Percentiles rank a stretch among this genome's conserved stretches.
Conservation (phyloP, 2,888 invertebrate genomes). For the Protodeltote pygarga region DNA sequence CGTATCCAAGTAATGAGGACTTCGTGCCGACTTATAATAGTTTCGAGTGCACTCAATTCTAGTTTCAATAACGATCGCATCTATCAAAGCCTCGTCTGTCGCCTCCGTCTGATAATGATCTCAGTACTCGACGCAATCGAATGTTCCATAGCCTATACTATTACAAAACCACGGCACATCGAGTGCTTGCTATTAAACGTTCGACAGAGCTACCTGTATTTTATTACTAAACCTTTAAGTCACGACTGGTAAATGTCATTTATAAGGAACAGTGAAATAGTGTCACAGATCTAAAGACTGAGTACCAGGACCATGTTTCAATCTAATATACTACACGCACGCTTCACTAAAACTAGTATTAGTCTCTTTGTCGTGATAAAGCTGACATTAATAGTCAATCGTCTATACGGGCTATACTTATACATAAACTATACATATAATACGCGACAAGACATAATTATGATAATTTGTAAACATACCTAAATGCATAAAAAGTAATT, state of each 20-base stretch:
- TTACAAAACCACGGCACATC: slow-evolving; percentile 30
- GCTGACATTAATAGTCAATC: too few relatives aligned
- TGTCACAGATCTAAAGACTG: slow-evolving; percentile 13
- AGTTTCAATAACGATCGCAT: slow-evolving; percentile 18
- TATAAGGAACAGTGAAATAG: slow-evolving; percentile 14
- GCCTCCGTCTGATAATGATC: slow-evolving; percentile 36
- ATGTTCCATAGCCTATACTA: slow-evolving; percentile 32
- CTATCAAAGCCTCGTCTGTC: slow-evolving; percentile 22
- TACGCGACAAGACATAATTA: slow-evolving; percentile 4
- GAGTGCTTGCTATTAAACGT: slow-evolving; percentile 12
- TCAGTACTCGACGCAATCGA: slow-evolving; percentile 17
- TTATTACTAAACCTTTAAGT: slow-evolving; percentile 19
- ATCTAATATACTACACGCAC: neutral
- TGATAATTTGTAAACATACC: slow-evolving; percentile 5
- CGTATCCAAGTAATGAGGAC: neutral
- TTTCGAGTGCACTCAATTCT: slow-evolving; percentile 11
- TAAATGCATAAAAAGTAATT: slow-evolving; percentile 24
- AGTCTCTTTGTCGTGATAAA: too few relatives aligned
- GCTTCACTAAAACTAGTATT: too few relatives aligned
- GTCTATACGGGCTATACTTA: too few relatives aligned
- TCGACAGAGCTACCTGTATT: slow-evolving; percentile 23
- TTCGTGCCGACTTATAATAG: neutral
- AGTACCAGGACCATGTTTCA: neutral
- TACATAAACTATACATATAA: too few relatives aligned
- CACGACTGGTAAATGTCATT: slow-evolving; percentile 32